Conservation (phyloP, 2,113 vertebrate species). For the Ardeotis arabs region DNA sequence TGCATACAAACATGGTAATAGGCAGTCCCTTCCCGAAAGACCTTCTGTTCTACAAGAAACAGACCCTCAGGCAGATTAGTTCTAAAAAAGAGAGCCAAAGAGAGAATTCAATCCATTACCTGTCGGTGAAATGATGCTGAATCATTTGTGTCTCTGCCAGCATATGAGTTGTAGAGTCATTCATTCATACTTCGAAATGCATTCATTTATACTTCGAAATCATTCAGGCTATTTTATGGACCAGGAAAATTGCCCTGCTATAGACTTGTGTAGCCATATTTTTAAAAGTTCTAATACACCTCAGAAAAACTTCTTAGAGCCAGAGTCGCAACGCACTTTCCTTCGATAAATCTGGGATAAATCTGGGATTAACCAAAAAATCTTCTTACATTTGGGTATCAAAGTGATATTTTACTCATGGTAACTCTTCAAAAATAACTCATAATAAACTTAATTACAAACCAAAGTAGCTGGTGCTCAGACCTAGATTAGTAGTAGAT, state of each 20-base stretch:
- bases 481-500: neutral
- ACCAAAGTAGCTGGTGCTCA: neutral
- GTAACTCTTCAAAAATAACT: neutral
- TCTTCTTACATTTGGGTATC: neutral
- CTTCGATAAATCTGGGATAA: neutral
- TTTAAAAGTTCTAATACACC: neutral
- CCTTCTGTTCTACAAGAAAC: neutral
- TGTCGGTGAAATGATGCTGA: neutral
- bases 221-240: neutral
- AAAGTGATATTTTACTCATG: neutral
- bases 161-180: neutral
- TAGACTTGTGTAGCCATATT: neutral
- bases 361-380: neutral
- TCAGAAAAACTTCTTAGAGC: neutral
- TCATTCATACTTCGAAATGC: neutral
- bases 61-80: neutral
- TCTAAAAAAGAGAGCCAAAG: neutral
- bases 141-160: neutral
- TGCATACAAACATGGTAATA: neutral
- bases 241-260: neutral
- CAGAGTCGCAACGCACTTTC: accelerated
- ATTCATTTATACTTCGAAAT: neutral
- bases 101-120: neutral
- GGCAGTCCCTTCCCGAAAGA: neutral
- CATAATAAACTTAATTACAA: neutral